These are phyloP conservation scores for Phenacoccus solenopsis DNA, from an alignment of 1,140 invertebrate species.

Conservation along the genomic window DNA sequence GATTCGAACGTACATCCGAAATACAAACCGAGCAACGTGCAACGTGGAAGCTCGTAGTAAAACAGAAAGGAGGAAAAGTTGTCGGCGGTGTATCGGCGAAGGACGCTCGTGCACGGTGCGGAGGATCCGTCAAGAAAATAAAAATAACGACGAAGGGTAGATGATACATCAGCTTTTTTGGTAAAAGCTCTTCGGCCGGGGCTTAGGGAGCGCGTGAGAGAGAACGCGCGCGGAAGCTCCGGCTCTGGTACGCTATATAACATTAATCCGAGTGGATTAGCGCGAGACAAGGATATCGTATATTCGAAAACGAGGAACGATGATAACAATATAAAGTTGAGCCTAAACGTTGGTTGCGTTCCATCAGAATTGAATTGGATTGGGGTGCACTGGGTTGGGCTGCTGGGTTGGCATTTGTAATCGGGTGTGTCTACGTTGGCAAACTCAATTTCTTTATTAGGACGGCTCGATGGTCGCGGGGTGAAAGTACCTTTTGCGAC, in stretches of 20 bases:
- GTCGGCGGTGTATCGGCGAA: no score
- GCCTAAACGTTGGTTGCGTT: background rate
- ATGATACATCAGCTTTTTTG: conserved; percentile 2
- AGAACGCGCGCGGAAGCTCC: no score
- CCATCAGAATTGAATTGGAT: conserved; percentile 1
- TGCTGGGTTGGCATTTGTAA: background rate
- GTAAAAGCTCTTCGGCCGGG: background rate
- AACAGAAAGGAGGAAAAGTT: no score
- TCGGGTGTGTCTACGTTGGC: background rate
- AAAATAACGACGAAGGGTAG: conserved; percentile 1
- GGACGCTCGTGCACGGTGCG: background rate
- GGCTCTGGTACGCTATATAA: background rate
- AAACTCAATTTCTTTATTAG: background rate
- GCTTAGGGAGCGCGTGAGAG: background rate
- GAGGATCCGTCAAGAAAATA: background rate
- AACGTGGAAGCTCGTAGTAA: no score
- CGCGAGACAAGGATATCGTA: background rate
- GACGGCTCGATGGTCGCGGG: background rate
- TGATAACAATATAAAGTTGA: conserved; percentile 3
- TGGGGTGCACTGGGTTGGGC: background rate
- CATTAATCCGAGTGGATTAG: background rate
- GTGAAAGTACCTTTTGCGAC: background rate
- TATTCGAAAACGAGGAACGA: background rate
- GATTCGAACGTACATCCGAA: no score
- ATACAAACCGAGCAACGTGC: no score